Percentiles rank a stretch among this genome's conserved stretches.
Evolutionary conservation across 2,888 invertebrate genomes (phyloP).

Genomic region (Rhopalosiphum nymphaeae): DNA sequence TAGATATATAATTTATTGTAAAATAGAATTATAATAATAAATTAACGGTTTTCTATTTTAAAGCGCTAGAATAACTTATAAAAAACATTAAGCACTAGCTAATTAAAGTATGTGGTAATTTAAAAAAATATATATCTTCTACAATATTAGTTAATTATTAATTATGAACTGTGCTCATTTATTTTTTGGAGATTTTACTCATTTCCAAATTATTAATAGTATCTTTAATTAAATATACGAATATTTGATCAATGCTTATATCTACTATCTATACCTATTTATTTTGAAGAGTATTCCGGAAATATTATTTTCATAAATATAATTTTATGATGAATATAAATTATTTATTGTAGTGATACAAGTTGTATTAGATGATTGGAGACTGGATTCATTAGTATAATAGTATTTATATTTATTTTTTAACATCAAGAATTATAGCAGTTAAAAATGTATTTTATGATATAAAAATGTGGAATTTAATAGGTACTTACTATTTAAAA

Average conservation of each 20-base stretch:
- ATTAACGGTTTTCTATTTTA: neutral
- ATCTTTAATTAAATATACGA: too few relatives aligned
- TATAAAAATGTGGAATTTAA: neutral
- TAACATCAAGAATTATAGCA: neutral
- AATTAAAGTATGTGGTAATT: neutral
- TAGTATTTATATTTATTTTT: neutral
- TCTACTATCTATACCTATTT: too few relatives aligned
- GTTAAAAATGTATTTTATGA: neutral
- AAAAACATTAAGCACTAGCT: too few relatives aligned
- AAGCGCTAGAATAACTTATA: neutral
- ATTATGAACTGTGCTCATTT: neutral
- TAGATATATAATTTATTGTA: neutral
- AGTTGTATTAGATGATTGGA: neutral
- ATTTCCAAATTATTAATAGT: neutral
- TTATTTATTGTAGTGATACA: neutral
- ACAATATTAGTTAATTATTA: neutral
- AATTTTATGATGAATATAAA: neutral
- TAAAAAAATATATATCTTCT: neutral
- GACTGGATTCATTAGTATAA: neutral
- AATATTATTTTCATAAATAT: neutral
- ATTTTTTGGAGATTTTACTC: neutral
- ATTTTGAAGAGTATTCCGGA: too few relatives aligned
- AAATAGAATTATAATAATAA: neutral
- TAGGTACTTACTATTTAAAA: neutral
- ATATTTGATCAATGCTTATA: too few relatives aligned